phyloP scores from a whole-genome alignment of 2,797 vertebrate genomes.

The Parauchenoglanis ngamensis region DNA sequence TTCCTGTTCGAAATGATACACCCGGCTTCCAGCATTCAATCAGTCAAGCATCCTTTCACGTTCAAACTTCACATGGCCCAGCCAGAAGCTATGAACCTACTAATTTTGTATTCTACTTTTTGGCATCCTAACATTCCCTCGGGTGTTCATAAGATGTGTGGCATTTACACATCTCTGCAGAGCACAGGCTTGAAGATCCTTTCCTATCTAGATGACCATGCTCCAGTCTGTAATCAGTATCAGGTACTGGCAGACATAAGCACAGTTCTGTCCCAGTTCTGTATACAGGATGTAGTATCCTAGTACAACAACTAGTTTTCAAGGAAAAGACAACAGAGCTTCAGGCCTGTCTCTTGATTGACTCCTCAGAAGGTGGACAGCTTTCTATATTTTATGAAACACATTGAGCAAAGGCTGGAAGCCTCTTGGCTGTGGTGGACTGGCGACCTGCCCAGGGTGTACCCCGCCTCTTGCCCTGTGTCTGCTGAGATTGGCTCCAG shows the following conservation, averaged over 20 bases:
- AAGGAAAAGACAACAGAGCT: background rate
- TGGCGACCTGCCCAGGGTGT: too few relatives aligned
- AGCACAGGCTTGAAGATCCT: background rate
- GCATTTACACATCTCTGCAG: background rate
- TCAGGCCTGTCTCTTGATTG: too few relatives aligned
- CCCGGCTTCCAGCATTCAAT: background rate
- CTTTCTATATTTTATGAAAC: too few relatives aligned
- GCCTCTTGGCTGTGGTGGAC: too few relatives aligned
- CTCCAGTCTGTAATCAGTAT: background rate
- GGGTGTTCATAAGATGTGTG: background rate
- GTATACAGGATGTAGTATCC: background rate
- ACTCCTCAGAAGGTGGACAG: too few relatives aligned
- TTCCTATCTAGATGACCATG: background rate
- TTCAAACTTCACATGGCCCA: background rate
- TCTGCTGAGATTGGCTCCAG: too few relatives aligned
- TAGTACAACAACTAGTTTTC: background rate
- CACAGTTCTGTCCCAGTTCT: background rate
- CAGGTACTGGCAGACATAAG: background rate
- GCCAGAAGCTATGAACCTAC: background rate
- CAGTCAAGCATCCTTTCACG: background rate
- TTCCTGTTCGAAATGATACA: slow-evolving; percentile 3
- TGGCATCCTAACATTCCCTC: background rate
- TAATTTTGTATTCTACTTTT: background rate
- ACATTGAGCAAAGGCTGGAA: too few relatives aligned
- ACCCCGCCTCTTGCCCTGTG: too few relatives aligned